Evolutionary conservation across 2,797 vertebrate species (phyloP).

Genomic region (Cuniculus paca): DNA sequence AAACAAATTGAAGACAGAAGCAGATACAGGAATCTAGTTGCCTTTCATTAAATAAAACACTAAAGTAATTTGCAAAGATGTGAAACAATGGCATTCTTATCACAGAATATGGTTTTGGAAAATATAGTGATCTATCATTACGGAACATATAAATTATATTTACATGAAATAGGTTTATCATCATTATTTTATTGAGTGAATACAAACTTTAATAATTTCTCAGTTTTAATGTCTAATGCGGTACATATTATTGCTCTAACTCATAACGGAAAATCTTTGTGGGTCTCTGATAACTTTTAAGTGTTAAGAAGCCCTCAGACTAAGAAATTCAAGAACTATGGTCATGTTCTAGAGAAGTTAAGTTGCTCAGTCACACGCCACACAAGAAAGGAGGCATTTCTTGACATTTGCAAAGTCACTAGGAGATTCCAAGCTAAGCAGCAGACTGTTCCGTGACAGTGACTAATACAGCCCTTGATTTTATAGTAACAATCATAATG

Average conservation of each 20-base stretch:
- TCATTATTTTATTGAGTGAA: constrained; percentile 34
- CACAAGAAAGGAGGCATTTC: not conserved
- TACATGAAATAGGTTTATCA: constrained; percentile 43
- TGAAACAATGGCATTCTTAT: not conserved
- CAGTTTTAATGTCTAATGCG: constrained; percentile 53
- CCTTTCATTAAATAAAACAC: constrained; percentile 14
- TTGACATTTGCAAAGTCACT: constrained; percentile 29
- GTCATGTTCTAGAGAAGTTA: not conserved
- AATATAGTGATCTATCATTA: constrained; percentile 23
- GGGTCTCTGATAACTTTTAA: not conserved
- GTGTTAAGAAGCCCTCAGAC: not conserved
- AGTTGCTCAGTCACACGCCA: not conserved
- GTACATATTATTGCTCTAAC: not conserved
- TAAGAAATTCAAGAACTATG: not conserved
- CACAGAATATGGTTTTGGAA: constrained; percentile 47
- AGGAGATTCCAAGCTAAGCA: not conserved
- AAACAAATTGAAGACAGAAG: not conserved
- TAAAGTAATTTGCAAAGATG: not conserved
- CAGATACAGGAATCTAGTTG: not conserved
- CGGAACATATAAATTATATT: constrained; percentile 21
- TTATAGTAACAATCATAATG: not conserved
- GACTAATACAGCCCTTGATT: not conserved
- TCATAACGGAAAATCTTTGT: constrained; percentile 3
- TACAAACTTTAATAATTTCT: constrained; percentile 43
- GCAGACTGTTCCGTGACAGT: not conserved